Percentiles rank a stretch among this genome's conserved stretches.
These are phyloP conservation scores for Microdon myrmicae DNA, from an alignment of 2,888 invertebrate genomes.

Conservation along the genomic window DNA sequence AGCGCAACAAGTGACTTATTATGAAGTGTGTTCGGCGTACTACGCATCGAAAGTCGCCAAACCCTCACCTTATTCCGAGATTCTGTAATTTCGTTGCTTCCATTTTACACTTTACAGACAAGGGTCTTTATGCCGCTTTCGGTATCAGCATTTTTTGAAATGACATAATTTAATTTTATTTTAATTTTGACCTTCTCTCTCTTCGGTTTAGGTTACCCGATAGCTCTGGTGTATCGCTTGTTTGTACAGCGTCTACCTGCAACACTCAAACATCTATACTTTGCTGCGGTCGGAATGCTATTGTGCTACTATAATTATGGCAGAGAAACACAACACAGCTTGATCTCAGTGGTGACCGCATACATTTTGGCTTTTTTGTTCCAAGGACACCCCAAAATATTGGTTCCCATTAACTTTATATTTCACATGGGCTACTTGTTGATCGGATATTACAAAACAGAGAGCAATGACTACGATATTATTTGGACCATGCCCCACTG, in stretches of 20 bases:
- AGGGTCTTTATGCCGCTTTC: too few relatives aligned
- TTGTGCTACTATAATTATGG: slow-evolving; percentile 91
- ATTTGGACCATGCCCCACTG: slow-evolving; percentile 99
- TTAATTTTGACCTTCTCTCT: too few relatives aligned
- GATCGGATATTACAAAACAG: slow-evolving; percentile 80
- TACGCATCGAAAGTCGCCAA: too few relatives aligned
- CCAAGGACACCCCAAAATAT: slow-evolving; percentile 57
- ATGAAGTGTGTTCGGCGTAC: too few relatives aligned
- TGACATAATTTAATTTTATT: too few relatives aligned
- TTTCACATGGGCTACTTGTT: slow-evolving; percentile 86
- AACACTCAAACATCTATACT: slow-evolving; percentile 77
- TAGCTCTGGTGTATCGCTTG: slow-evolving; percentile 74
- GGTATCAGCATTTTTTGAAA: too few relatives aligned
- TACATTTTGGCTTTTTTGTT: slow-evolving; percentile 74
- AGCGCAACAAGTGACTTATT: too few relatives aligned
- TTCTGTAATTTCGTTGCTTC: too few relatives aligned
- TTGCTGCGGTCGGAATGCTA: slow-evolving; percentile 76
- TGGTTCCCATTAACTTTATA: slow-evolving; percentile 78
- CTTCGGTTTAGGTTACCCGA: slow-evolving; percentile 84
- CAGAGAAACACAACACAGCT: slow-evolving; percentile 78
- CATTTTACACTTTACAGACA: too few relatives aligned
- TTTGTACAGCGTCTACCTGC: slow-evolving; percentile 70
- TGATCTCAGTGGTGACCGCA: slow-evolving; percentile 77
- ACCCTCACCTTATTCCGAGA: too few relatives aligned
- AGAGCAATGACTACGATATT: slow-evolving; percentile 90